Base-by-base conservation (phyloP, 2,113 vertebrate genomes). In the Xenopus tropicalis region DNA sequence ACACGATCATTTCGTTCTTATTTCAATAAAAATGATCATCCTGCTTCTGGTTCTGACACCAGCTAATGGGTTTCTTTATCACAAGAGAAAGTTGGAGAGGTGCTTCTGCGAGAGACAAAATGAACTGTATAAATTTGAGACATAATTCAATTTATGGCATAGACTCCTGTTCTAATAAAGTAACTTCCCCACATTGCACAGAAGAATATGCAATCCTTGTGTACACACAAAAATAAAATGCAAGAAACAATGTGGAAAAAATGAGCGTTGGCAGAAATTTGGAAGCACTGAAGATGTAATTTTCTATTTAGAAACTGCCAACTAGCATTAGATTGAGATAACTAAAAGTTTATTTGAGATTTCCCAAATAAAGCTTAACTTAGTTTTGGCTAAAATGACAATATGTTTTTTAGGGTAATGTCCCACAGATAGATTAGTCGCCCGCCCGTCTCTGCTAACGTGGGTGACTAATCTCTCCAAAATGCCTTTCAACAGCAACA, bases 21-120 rank as follows among this genome's bases (percentile, higher is more conserved):
- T 95, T 97, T 98, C 93, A 96, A 94, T 93, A 93, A 94, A 95
- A 94, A 90, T 93, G 88, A 93, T 95, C 91, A 94, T 86, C 86
- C 87, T 94, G 86, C 85, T 90, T 77, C 81, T 82, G 42, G 78
- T 83, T 90, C 88, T 94, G 88, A 93, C 94, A 94, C 91, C 87
- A 93, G 91, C 87, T 94, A 95, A 93, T 93, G 88, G 85, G 90
- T 97, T 95, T 91, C 86, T 91, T 93, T 95, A 94, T 95, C 91
- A 84, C 84, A 90, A 83, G 80, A 88, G 87, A 93, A 94, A 93
- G 88, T 91, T 91, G 91, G 87, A 91, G 88, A 88, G 54, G 69
- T 82, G 72, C 74, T 44, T 65, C 4, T n/a, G 75, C 80, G 88
- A 91, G 89, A 90, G 80, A 81, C 80, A 87, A 88, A 92, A 83